phyloP scores from a whole-genome alignment of 1,140 invertebrate genomes.

The Hylaeus volcanicus region DNA sequence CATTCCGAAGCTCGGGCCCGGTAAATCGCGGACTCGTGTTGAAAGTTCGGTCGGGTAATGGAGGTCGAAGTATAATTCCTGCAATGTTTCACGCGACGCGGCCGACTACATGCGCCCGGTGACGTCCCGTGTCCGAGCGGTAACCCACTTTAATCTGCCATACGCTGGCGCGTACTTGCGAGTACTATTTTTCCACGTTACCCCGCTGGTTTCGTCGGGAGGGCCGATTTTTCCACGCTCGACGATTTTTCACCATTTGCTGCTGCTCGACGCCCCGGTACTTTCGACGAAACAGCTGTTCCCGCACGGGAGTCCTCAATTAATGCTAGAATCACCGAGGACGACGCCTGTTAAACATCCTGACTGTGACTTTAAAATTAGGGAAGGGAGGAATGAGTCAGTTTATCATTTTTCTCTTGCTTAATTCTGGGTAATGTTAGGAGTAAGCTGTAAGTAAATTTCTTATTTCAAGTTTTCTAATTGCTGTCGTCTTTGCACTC shows the following conservation, averaged over 20 bases:
- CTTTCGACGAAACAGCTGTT: not conserved
- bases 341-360: too few species aligned
- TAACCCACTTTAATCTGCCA: slow-evolving; percentile 26
- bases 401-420: too few species aligned
- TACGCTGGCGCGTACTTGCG: not conserved
- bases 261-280: not conserved
- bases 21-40: slow-evolving; percentile 30
- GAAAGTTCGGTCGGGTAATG: slow-evolving; percentile 38
- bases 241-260: not conserved
- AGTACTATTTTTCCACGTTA: not conserved
- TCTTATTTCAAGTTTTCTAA: too few species aligned
- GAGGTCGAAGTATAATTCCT: slow-evolving; percentile 38
- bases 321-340: too few species aligned
- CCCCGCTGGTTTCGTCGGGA: not conserved
- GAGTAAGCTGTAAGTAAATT: too few species aligned
- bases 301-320: too few species aligned
- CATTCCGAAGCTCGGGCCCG: slow-evolving; percentile 24
- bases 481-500: too few species aligned
- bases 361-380: too few species aligned
- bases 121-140: slow-evolving; percentile 14
- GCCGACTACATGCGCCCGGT: slow-evolving; percentile 18
- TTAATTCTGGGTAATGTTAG: too few species aligned
- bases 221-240: not conserved
- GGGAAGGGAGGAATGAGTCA: too few species aligned
- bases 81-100: slow-evolving; percentile 42